Evolutionary conservation across 2,888 invertebrate species (phyloP), one percentile per base, ranked within the genome.

Genomic region (Dendrolimus houi): DNA sequence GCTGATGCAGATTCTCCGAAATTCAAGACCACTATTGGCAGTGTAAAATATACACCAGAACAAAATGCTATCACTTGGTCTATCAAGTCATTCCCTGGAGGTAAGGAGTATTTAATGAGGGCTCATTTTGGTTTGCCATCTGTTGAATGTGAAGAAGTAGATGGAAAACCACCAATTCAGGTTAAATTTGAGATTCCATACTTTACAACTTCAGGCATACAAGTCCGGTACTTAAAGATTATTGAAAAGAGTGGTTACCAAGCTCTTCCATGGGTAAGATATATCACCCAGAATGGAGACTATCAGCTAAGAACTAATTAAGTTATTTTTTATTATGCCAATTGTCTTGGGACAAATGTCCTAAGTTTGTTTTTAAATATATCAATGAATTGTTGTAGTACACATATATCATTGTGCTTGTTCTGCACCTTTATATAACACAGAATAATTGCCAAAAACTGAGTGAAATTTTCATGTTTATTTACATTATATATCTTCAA

Each of bases 171-270:
- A 54, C 99, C 99, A 0, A 99, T 99, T 68, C 97, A 98, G 89
- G 98, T 99, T 3, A 98, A 98, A 85, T 99, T 99, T 92, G 99
- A 99, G 90, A 99, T 99, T 71, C 99, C 99, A 0, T 99, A 99
- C 79, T 99, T 99, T 75, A 99, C 99, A 0, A 99, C 99, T 47
- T 98, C 98, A 41, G 99, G 99, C 52, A 99, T 99, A 72, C 99
- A 99, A 93, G 98, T 97, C 62, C 93, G 98, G 58, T 98, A 99
- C 79, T 90, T 99, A 77, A 99, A 99, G 87, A 99, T 99, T 71
- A 99, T 99, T 72, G 99, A 99, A 79, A 99, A 99, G 88, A 98
- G 98, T 83, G 99, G 99, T 0, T 99, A 99, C 83, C 99, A 99
- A 86, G 99, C 99, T 0, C 82, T 99, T 63, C 99, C 99, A 0